Percentiles rank a stretch among this genome's conserved stretches.
These are phyloP conservation scores for Cygnus atratus DNA, from an alignment of 2,113 vertebrate genomes.

Conservation along the genomic window DNA sequence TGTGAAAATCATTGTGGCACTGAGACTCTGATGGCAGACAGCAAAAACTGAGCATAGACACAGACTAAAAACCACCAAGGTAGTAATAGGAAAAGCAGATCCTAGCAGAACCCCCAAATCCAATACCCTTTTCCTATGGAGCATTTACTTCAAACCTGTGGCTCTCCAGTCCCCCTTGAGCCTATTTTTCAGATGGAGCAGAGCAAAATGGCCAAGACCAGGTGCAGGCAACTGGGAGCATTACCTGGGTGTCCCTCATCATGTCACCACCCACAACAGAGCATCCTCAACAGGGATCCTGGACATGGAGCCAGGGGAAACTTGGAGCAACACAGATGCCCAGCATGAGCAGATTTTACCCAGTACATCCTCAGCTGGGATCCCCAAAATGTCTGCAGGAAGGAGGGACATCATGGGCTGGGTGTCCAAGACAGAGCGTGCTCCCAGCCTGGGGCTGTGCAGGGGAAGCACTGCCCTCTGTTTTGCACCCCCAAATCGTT, in stretches of 20 bases:
- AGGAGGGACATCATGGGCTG: not conserved
- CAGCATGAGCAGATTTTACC: not conserved
- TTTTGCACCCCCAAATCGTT: not conserved
- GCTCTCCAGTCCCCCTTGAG: too few species aligned
- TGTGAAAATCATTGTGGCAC: not conserved
- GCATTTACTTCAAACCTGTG: not conserved
- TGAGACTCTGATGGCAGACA: not conserved
- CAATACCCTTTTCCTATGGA: not conserved
- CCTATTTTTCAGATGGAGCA: not conserved
- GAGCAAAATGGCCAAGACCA: not conserved
- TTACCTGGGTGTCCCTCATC: not conserved
- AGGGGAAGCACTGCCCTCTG: not conserved
- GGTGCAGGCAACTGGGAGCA: not conserved
- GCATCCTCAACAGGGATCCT: not conserved
- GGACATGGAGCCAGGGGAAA: not conserved
- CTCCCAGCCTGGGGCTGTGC: not conserved
- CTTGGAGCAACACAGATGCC: not conserved
- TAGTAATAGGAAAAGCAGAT: not conserved
- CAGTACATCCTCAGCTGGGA: not conserved
- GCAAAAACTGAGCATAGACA: not conserved
- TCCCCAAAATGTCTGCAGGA: not conserved
- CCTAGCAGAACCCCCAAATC: not conserved
- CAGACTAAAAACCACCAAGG: not conserved
- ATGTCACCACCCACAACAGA: not conserved
- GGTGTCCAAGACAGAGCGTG: not conserved